A percentile compares a stretch with the other conserved stretches of the same genome.
These are phyloP conservation scores for Gorsachius magnificus DNA, from an alignment of 2,797 vertebrate genomes.

Conservation along the genomic window DNA sequence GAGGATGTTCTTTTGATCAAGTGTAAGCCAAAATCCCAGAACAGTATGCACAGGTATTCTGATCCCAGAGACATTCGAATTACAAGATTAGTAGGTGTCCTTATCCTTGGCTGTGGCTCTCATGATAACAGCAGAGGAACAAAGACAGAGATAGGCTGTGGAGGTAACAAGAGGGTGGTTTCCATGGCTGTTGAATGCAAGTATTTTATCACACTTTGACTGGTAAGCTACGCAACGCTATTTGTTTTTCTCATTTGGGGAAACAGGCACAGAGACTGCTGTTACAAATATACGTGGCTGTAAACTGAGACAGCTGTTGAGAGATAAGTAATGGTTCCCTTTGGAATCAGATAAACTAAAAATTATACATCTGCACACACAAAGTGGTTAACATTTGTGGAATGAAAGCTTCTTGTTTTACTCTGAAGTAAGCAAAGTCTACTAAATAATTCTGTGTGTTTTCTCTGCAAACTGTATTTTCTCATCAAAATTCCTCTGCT, in stretches of 20 bases:
- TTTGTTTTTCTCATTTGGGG: neutral
- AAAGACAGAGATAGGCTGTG: neutral
- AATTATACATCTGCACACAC: neutral
- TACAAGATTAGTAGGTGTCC: neutral
- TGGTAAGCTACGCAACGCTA: neutral
- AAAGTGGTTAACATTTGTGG: neutral
- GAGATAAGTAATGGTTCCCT: neutral
- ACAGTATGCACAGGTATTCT: neutral
- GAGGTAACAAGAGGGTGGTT: neutral
- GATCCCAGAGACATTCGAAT: neutral
- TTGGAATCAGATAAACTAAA: neutral
- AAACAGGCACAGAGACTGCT: neutral
- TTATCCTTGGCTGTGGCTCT: neutral
- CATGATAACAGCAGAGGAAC: neutral
- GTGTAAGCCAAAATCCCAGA: neutral
- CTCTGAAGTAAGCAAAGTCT: neutral
- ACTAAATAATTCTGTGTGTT: neutral
- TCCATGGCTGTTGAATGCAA: neutral
- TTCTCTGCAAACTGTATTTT: neutral
- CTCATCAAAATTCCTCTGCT: neutral
- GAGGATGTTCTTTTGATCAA: neutral
- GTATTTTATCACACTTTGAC: neutral
- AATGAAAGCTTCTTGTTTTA: neutral
- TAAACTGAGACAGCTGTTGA: neutral
- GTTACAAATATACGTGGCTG: neutral